These are phyloP conservation scores for Eurypyga helias DNA, from an alignment of 2,113 vertebrate species.

Conservation along the genomic window DNA sequence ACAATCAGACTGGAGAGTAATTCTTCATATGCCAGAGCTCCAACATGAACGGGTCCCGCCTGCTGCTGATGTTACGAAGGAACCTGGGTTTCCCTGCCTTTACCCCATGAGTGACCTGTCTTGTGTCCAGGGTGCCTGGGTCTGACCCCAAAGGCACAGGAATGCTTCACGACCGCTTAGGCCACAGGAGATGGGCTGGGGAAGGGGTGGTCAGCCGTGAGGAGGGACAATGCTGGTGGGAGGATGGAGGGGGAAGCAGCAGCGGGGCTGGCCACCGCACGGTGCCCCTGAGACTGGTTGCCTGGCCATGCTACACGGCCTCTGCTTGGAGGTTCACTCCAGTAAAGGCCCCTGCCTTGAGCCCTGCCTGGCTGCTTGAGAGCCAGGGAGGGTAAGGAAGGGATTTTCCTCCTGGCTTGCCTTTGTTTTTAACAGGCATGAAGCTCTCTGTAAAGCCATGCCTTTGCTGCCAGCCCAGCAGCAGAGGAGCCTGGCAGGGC, in stretches of 20 bases:
- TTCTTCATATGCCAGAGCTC: not conserved
- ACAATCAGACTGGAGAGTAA: constrained; percentile 32
- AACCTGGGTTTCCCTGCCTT: not conserved
- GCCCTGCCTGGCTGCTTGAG: too few species aligned
- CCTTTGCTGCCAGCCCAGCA: not conserved
- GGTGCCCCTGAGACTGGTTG: fast-evolving
- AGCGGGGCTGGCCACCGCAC: fast-evolving
- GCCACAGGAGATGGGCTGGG: not conserved
- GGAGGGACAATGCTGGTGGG: fast-evolving
- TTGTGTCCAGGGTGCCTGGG: not conserved
- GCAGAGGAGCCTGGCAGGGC: not conserved
- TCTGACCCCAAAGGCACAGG: not conserved
- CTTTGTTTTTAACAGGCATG: not conserved
- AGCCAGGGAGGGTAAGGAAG: not conserved
- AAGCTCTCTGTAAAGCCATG: not conserved
- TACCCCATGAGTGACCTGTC: fast-evolving
- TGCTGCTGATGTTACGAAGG: not conserved
- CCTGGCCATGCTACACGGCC: not conserved
- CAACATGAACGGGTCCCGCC: not conserved
- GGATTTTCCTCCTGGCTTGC: not conserved
- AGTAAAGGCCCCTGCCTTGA: not conserved
- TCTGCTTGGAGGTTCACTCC: not conserved
- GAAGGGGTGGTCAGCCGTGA: not conserved
- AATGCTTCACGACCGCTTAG: not conserved
- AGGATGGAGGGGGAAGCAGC: not conserved